Evolutionary conservation across 2,797 vertebrate species (phyloP).

Genomic region (Lepidocolaptes lacrymiger): DNA sequence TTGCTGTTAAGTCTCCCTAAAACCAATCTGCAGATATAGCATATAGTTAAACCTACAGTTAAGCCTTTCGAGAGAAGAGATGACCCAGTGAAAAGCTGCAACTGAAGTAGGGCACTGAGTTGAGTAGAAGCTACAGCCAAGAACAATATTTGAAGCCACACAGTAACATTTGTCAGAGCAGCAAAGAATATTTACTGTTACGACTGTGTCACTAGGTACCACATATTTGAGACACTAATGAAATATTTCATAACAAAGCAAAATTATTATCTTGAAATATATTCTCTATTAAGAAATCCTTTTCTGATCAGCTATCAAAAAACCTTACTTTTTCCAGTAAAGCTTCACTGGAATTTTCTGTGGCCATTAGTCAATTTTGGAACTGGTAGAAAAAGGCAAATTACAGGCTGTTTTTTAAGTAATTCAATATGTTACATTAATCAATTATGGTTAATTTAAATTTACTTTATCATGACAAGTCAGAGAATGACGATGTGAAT

Average conservation of each 20-base stretch:
- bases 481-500: not conserved
- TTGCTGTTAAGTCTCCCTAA: not conserved
- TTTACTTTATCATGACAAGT: not conserved
- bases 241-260: not conserved
- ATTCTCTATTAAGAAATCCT: not conserved
- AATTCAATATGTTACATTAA: not conserved
- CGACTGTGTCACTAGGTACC: not conserved
- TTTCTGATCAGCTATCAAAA: not conserved
- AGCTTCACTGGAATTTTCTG: not conserved
- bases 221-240: not conserved
- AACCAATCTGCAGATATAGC: not conserved
- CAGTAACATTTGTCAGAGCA: not conserved
- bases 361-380: not conserved
- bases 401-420: not conserved
- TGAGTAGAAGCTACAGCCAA: not conserved
- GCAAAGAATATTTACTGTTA: not conserved
- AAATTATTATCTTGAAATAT: not conserved
- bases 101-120: not conserved
- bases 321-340: fast-evolving
- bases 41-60: not conserved
- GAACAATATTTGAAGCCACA: not conserved
- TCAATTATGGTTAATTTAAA: not conserved
- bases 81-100: not conserved
- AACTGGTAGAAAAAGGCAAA: not conserved
- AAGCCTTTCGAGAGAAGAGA: not conserved